Percentiles rank a stretch among this genome's conserved stretches.
These are phyloP conservation scores for Diglossa cyanea DNA, from an alignment of 2,797 vertebrate genomes.

Conservation along the genomic window DNA sequence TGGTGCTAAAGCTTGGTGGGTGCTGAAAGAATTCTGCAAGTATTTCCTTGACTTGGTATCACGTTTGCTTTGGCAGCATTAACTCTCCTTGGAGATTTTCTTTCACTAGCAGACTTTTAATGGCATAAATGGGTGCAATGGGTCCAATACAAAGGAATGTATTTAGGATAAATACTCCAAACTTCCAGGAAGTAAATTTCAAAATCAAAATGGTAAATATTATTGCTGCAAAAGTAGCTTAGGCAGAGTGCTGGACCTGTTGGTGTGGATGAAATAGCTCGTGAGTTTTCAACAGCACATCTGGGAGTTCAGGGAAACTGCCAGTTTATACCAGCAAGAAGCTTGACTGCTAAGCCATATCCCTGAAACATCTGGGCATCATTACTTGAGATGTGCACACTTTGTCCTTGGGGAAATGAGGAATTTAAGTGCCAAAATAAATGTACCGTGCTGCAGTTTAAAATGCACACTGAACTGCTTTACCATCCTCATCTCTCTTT, in stretches of 20 bases:
- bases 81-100: not conserved
- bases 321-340: not conserved
- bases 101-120: not conserved
- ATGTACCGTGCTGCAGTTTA: not conserved
- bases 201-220: not conserved
- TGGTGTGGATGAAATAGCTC: not conserved
- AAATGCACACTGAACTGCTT: not conserved
- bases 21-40: constrained; percentile 16
- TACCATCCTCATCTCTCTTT: not conserved
- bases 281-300: not conserved
- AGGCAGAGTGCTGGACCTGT: not conserved
- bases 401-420: constrained; percentile 32
- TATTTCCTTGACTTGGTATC: constrained; percentile 8
- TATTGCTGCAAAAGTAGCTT: not conserved
- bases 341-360: constrained; percentile 3
- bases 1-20: not conserved
- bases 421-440: constrained; percentile 41
- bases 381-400: constrained; percentile 7
- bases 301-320: not conserved
- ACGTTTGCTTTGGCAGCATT: not conserved
- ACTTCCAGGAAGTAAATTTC: not conserved
- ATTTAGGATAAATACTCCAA: not conserved
- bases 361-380: constrained; percentile 23
- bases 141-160: not conserved
- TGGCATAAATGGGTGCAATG: not conserved